Conservation (phyloP, 2,888 invertebrate genomes). For the Dysmachus trigonus region DNA sequence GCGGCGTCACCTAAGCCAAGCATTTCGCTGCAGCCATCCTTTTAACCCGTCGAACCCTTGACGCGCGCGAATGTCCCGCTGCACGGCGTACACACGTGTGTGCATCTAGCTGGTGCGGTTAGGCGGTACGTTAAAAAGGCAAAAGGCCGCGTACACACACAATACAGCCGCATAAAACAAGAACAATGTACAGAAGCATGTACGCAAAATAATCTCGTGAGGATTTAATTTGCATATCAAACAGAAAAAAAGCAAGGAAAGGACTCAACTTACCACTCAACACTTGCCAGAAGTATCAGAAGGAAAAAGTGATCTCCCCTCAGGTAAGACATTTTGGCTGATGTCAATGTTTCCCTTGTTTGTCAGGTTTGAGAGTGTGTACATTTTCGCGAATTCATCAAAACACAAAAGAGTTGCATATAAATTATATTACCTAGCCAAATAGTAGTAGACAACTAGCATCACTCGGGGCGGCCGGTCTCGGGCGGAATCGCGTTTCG, state of each 20-base stretch:
- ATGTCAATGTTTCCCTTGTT: conserved; percentile 32
- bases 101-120: not conserved
- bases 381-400: conserved; percentile 43
- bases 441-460: conserved; percentile 15
- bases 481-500: conserved; percentile 31
- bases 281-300: conserved; percentile 45
- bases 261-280: conserved; percentile 45
- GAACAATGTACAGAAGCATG: conserved; percentile 13
- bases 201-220: conserved; percentile 5
- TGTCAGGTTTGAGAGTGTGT: conserved; percentile 9
- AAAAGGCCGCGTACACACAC: not conserved
- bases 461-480: not conserved
- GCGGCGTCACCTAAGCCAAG: conserved; percentile 3
- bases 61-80: not conserved
- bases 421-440: conserved; percentile 10
- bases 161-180: not conserved
- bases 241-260: conserved; percentile 24
- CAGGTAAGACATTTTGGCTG: conserved; percentile 45
- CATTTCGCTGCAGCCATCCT: not conserved
- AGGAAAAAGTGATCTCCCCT: conserved; percentile 43
- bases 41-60: not conserved
- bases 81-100: not conserved
- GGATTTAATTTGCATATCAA: conserved; percentile 45
- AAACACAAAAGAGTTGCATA: conserved; percentile 28
- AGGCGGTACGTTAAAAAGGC: conserved; percentile 10